These are phyloP conservation scores for Spilarctia lutea DNA, from an alignment of 2,888 invertebrate species.

Conservation along the genomic window DNA sequence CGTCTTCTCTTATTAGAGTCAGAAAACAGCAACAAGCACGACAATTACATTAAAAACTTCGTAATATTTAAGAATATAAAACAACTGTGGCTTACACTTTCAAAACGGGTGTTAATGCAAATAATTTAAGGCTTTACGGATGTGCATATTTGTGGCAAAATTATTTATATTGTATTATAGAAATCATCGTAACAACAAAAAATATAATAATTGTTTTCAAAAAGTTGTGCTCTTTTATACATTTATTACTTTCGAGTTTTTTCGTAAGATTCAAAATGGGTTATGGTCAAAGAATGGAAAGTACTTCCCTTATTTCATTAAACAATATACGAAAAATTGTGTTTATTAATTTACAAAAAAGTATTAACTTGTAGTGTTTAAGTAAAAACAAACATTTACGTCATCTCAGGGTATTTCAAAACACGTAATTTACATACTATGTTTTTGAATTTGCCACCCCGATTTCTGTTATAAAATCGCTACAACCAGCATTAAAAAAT, in stretches of 20 bases:
- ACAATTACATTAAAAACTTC: neutral
- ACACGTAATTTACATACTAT: no score
- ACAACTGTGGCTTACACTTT: neutral
- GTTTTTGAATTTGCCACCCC: neutral
- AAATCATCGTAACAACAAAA: neutral
- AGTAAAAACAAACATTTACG: no score
- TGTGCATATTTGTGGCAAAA: neutral
- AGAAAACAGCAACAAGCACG: neutral
- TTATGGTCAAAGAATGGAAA: neutral
- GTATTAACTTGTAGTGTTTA: neutral
- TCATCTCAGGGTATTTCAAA: no score
- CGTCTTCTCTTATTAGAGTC: no score
- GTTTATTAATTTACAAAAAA: neutral
- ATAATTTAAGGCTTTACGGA: neutral
- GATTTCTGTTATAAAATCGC: neutral
- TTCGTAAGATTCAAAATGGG: neutral
- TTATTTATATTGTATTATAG: neutral
- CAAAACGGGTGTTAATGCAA: neutral
- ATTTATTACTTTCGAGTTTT: neutral
- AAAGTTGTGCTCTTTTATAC: neutral
- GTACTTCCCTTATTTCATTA: neutral
- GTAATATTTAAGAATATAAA: no score
- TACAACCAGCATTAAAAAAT: neutral
- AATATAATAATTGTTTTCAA: neutral
- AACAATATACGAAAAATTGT: neutral